phyloP scores from a whole-genome alignment of 2,797 vertebrate genomes.

The Lateolabrax maculatus region DNA sequence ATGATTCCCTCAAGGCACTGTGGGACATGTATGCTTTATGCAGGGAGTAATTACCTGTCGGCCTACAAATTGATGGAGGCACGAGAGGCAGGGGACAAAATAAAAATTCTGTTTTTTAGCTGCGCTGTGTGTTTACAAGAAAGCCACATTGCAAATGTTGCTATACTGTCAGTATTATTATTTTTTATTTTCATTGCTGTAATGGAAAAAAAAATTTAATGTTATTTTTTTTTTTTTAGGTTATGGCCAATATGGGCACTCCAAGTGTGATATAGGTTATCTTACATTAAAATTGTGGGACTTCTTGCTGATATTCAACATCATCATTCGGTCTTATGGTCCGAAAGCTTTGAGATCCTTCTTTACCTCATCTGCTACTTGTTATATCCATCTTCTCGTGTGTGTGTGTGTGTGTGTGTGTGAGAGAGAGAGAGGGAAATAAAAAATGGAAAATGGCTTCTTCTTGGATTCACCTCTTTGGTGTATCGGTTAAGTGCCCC shows the following conservation, averaged over 20 bases:
- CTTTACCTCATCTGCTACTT: neutral
- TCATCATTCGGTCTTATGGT: no score
- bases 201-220: neutral
- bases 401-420: no score
- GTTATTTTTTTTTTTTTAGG: neutral
- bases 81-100: neutral
- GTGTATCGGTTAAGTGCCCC: neutral
- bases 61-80: slow-evolving; percentile 36
- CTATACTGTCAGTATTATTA: neutral
- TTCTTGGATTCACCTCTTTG: neutral
- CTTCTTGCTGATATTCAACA: neutral
- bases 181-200: neutral
- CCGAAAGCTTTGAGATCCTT: neutral
- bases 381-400: neutral
- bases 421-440: no score
- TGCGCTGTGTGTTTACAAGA: neutral
- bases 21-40: slow-evolving; percentile 47
- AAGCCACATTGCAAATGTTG: neutral
- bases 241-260: neutral
- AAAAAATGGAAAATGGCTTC: neutral
- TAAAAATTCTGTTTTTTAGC: slow-evolving; percentile 29
- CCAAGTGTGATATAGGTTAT: neutral
- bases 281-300: neutral
- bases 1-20: slow-evolving; percentile 30
- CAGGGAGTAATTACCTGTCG: slow-evolving; percentile 57